Base-by-base conservation (phyloP, 2,888 invertebrate genomes). In the Pandemis cinnamomeana region DNA sequence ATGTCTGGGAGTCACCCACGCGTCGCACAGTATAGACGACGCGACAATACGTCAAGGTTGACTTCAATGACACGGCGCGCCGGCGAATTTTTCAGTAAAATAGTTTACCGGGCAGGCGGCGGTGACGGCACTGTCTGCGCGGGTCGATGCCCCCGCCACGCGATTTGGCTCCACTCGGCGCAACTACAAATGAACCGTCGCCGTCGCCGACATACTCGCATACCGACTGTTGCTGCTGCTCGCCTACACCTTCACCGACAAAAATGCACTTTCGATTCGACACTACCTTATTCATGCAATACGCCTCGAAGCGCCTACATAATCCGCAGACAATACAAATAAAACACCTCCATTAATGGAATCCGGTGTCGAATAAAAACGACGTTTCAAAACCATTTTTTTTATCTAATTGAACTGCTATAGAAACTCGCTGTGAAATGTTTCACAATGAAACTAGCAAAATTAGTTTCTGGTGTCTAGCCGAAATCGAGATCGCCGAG, bases 41-140 rank as follows among this genome's bases (percentile, higher is more conserved):
- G 91, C 92, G 93, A 91, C 92, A 91, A 88, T 89, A 87, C 90
- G 88, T 87, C 93, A 93, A 93, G 93, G 93, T 91, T 92, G 92
- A 82, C 87, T 90, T 87, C 89, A 90, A 91, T 90, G 90, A 89
- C 91, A 88, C 87, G 90, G 82, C 88, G 87, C 86, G 89, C 81
- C 89, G 87, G 82, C 86, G 84, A 88, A 92, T 90, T 92, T 93
- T 93, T 93, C 93, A 93, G 93, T 89, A 89, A 92, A 93, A 93
- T 92, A 92, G 91, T 93, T 91, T 91, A 90, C 88, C 85, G 87
- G 84, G 86, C 86, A 87, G 87, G 80, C 78, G 78, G 77, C 84
- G 87, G 87, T 89, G 92, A 89, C 90, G 94, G 92, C 92, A 89
- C 89, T 91, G 95, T 91, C 94, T 91, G 93, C 89, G 93, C 89